These are phyloP conservation scores for Psylliodes chrysocephalus DNA, from an alignment of 2,888 invertebrate species.

Conservation along the genomic window DNA sequence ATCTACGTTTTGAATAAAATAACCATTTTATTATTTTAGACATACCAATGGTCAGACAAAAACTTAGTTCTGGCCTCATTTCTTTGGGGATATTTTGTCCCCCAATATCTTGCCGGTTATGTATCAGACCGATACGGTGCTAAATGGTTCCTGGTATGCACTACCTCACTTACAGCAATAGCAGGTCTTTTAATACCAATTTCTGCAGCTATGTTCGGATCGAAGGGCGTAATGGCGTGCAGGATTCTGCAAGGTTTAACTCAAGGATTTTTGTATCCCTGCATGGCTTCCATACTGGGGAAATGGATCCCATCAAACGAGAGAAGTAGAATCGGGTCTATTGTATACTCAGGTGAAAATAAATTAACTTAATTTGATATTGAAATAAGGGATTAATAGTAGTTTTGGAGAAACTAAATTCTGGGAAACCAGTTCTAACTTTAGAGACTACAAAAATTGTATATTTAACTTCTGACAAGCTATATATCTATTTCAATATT, in stretches of 20 bases:
- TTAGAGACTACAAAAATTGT: too few species aligned
- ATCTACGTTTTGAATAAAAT: too few species aligned
- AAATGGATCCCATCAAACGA: constrained; percentile 80
- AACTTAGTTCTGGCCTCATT: constrained; percentile 76
- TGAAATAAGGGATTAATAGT: too few species aligned
- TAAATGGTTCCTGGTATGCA: constrained; percentile 70
- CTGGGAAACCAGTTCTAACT: too few species aligned
- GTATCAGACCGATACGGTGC: constrained; percentile 80
- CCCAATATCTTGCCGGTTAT: constrained; percentile 78
- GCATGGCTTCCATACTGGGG: constrained; percentile 77
- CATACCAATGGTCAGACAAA: constrained; percentile 65
- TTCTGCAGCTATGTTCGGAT: constrained; percentile 72
- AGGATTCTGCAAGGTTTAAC: constrained; percentile 79
- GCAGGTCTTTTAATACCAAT: constrained; percentile 74
- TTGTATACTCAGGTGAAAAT: constrained; percentile 68
- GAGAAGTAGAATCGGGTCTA: constrained; percentile 74
- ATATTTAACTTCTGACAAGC: neutral
- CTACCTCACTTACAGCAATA: constrained; percentile 71
- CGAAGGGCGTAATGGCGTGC: constrained; percentile 71
- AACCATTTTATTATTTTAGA: constrained; percentile 41
- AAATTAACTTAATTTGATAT: neutral
- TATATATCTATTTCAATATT: neutral
- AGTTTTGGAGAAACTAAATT: too few species aligned
- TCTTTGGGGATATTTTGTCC: constrained; percentile 81
- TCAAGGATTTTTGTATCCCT: constrained; percentile 78